Evolutionary conservation across 2,888 invertebrate species (phyloP), one percentile per base, ranked within the genome.

Genomic region (Girardia tigrina): DNA sequence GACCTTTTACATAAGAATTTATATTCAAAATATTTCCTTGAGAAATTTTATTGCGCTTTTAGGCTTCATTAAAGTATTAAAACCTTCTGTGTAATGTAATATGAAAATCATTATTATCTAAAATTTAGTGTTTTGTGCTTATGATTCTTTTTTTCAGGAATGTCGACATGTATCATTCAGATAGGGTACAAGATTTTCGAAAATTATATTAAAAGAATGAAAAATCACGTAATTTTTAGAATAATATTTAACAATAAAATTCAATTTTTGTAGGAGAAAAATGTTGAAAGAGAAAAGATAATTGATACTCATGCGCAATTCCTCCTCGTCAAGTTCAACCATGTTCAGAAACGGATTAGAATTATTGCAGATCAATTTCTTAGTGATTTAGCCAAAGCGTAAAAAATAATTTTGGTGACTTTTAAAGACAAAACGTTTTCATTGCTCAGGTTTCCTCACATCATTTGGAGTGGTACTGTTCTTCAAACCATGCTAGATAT

Each of bases 401-500:
- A 73, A 26, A 12, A 70, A 14, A 70, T 70, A 70, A 14, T 70
- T 12, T 8, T 73, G 20, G 8, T 72, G 36, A 16, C 16, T n/a
- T n/a, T n/a, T n/a, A 16, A 16, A 36, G 36, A 8, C 8, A 36
- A 12, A 36, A 36, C 72, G n/a, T 75, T 14, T 28, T 16, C 4
- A 26, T 26, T 77, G 2, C 71, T 29, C 77, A 83, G 90, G 78
- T 99, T 99, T 85, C 97, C 98, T 0, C 94, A 97, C 86, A 85
- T 99, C 42, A 84, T 99, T 73, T 99, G 98, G 97, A 98, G 94
- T 84, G 90, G 94, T 79, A 81, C 78, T 26, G 82, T 86, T 0
- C 91, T 94, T 0, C 92, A 91, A 89, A 92, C 94, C 20, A 94
- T 97, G 91, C 83, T 97, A 80, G 94, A 97, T 82, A 92, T 95